phyloP scores from a whole-genome alignment of 64 coral and sea anemone genomes.

The Orbicella faveolata region DNA sequence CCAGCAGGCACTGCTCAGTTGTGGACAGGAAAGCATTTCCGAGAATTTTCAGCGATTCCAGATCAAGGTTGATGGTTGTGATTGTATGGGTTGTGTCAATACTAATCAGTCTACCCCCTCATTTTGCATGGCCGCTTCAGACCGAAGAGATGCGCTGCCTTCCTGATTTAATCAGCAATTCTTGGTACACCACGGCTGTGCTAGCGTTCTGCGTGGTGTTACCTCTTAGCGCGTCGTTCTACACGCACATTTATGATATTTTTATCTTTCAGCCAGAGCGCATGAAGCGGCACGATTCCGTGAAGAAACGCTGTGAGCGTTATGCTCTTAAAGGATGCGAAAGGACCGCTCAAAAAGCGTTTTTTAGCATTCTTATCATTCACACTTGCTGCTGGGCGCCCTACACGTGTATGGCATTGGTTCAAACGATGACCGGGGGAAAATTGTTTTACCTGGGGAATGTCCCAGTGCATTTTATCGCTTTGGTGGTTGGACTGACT shows the following conservation, averaged over 20 bases:
- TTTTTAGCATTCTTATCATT: slow-evolving; percentile 64
- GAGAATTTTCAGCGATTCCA: slow-evolving; percentile 58
- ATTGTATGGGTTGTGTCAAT: slow-evolving; percentile 54
- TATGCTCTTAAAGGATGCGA: slow-evolving; percentile 39
- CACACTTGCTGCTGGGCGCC: slow-evolving; percentile 79
- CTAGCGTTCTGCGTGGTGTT: slow-evolving; percentile 53
- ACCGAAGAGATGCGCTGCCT: slow-evolving; percentile 33
- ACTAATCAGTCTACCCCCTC: slow-evolving; percentile 53
- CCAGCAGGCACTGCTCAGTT: slow-evolving; percentile 59
- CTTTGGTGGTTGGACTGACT: slow-evolving; percentile 46
- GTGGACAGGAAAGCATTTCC: slow-evolving; percentile 67
- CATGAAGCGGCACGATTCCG: not conserved
- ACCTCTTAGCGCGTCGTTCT: slow-evolving; percentile 45
- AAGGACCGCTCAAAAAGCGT: slow-evolving; percentile 74
- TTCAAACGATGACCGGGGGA: slow-evolving; percentile 12
- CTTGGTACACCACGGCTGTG: slow-evolving; percentile 66
- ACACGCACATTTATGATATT: slow-evolving; percentile 68
- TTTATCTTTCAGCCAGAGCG: slow-evolving; percentile 67
- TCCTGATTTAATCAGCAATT: slow-evolving; percentile 74
- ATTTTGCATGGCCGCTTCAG: slow-evolving; percentile 55
- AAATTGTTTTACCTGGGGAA: slow-evolving; percentile 11
- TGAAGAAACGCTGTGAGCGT: slow-evolving; percentile 61
- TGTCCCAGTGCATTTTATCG: slow-evolving; percentile 68
- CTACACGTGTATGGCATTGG: slow-evolving; percentile 50
- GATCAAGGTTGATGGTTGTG: slow-evolving; percentile 44